Evolutionary conservation across 2,113 vertebrate species (phyloP).

Genomic region (Sciurus niger): DNA sequence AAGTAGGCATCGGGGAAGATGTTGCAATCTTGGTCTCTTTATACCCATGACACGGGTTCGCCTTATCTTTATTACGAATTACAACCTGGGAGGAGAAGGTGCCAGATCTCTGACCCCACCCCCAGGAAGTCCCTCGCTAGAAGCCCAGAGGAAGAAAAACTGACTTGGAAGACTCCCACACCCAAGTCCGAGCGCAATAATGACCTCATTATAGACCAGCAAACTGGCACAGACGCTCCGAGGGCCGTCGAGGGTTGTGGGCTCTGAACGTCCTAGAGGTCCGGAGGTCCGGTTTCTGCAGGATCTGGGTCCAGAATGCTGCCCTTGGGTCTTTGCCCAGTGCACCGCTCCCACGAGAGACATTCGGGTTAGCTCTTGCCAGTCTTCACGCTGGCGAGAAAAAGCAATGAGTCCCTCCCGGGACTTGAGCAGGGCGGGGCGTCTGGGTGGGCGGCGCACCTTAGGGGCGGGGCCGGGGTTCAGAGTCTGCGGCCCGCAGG

Average conservation of each 20-base stretch:
- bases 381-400: fast-evolving
- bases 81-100: background rate
- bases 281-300: background rate
- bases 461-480: background rate
- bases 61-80: conserved; percentile 61
- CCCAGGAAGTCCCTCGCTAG: background rate
- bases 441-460: background rate
- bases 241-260: background rate
- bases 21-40: background rate
- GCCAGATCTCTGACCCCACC: background rate
- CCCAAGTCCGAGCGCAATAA: background rate
- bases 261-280: background rate
- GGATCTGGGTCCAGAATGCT: too few relatives aligned
- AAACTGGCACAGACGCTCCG: background rate
- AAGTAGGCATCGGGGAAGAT: background rate
- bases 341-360: background rate
- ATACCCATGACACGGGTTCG: background rate
- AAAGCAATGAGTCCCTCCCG: fast-evolving
- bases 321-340: background rate
- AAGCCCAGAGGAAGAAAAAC: background rate
- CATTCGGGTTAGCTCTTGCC: background rate
- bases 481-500: fast-evolving
- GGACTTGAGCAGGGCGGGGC: background rate
- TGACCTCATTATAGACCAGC: background rate
- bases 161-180: background rate